A percentile compares a stretch with the other conserved stretches of the same genome.
phyloP scores from a whole-genome alignment of 2,113 vertebrate genomes.

The Panthera uncia region DNA sequence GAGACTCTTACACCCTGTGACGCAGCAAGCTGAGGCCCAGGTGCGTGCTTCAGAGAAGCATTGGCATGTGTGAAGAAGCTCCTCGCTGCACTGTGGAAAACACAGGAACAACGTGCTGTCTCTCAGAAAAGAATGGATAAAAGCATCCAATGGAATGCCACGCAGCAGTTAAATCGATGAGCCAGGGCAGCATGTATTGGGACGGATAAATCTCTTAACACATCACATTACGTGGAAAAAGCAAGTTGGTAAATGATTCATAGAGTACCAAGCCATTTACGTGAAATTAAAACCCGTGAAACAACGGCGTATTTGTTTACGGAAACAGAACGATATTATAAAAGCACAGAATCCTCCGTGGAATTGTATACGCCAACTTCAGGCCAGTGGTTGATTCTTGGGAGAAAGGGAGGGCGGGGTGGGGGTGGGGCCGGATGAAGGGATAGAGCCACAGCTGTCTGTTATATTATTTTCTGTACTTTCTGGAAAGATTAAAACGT shows the following conservation, averaged over 20 bases:
- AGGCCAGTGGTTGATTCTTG: not conserved
- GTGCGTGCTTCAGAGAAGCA: not conserved
- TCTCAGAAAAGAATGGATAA: not conserved
- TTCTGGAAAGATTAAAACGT: not conserved
- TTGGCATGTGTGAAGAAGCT: not conserved
- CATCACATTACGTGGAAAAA: not conserved
- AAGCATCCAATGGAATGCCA: not conserved
- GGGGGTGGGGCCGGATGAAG: not conserved
- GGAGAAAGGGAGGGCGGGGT: too few species aligned
- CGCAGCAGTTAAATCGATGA: not conserved
- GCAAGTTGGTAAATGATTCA: not conserved
- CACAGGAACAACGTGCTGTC: not conserved
- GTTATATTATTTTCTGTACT: not conserved
- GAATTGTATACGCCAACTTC: not conserved
- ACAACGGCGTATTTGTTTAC: not conserved
- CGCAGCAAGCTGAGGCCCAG: not conserved
- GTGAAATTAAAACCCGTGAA: not conserved
- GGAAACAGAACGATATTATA: not conserved
- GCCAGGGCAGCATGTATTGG: fast-evolving
- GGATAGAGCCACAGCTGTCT: not conserved
- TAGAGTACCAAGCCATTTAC: too few species aligned
- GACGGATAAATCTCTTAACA: not conserved
- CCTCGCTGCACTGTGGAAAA: not conserved
- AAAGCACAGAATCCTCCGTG: not conserved
- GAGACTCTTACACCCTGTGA: not conserved